phyloP scores from a whole-genome alignment of 2,888 invertebrate genomes.

The Latrodectus hesperus region DNA sequence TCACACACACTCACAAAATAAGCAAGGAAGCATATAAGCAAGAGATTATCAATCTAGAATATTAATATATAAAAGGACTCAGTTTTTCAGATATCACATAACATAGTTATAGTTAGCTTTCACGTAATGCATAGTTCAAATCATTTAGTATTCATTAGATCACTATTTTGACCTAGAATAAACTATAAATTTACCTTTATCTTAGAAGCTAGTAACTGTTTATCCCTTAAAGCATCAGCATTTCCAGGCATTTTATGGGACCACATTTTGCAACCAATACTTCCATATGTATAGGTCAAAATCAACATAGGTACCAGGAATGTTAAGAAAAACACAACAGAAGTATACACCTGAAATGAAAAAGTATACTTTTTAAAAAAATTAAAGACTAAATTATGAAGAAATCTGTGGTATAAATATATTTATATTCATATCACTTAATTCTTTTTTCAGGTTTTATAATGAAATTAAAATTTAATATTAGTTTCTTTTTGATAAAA shows the following conservation, averaged over 20 bases:
- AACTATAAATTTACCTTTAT: conserved; percentile 53
- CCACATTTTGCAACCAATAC: conserved; percentile 76
- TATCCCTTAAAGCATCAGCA: conserved; percentile 75
- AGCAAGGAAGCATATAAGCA: neutral
- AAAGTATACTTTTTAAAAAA: neutral
- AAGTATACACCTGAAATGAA: conserved; percentile 72
- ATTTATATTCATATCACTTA: too few relatives aligned
- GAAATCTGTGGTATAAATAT: too few relatives aligned
- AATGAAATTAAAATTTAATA: too few relatives aligned
- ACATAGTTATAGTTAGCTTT: neutral
- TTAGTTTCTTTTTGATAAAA: too few relatives aligned
- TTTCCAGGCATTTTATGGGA: conserved; percentile 76
- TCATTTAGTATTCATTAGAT: neutral
- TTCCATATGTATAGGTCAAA: conserved; percentile 75
- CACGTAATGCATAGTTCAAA: neutral
- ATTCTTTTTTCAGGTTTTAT: too few relatives aligned
- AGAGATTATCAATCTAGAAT: neutral
- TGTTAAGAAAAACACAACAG: conserved; percentile 73
- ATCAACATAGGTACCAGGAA: conserved; percentile 75
- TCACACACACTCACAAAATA: too few relatives aligned
- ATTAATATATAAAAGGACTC: neutral
- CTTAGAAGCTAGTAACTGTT: conserved; percentile 73
- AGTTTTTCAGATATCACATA: neutral
- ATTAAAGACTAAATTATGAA: neutral
- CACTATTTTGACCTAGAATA: neutral